phyloP scores from a whole-genome alignment of 2,888 invertebrate species.

The Clunio marinus region DNA sequence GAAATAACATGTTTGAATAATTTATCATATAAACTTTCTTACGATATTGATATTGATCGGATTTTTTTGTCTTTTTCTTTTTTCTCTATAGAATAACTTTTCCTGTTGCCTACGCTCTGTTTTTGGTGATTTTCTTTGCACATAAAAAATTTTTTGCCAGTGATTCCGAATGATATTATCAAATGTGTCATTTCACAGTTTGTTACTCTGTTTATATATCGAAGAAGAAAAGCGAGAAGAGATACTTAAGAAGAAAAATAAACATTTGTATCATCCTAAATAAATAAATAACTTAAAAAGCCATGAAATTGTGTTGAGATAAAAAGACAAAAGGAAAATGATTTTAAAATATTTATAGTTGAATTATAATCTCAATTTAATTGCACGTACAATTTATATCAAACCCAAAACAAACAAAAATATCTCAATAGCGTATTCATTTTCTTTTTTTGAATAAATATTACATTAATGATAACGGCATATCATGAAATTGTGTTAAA shows the following conservation, averaged over 20 bases:
- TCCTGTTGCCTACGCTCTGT: constrained; percentile 87
- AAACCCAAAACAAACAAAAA: too few species aligned
- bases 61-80: not conserved
- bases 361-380: constrained; percentile 1
- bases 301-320: too few species aligned
- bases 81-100: constrained; percentile 69
- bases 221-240: too few species aligned
- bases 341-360: too few species aligned
- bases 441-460: constrained; percentile 18
- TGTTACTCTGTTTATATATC: not conserved
- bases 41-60: not conserved
- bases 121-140: constrained; percentile 92
- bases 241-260: too few species aligned
- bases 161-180: constrained; percentile 41
- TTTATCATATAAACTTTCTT: not conserved
- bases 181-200: not conserved
- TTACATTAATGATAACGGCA: constrained; percentile 27
- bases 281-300: too few species aligned
- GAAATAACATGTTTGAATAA: too few species aligned
- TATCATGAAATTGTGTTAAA: constrained; percentile 10
- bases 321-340: too few species aligned
- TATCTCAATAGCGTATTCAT: not conserved
- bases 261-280: not conserved
- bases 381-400: not conserved
- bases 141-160: constrained; percentile 64